phyloP scores from a whole-genome alignment of 2,888 invertebrate species.

The Macropis europaea region DNA sequence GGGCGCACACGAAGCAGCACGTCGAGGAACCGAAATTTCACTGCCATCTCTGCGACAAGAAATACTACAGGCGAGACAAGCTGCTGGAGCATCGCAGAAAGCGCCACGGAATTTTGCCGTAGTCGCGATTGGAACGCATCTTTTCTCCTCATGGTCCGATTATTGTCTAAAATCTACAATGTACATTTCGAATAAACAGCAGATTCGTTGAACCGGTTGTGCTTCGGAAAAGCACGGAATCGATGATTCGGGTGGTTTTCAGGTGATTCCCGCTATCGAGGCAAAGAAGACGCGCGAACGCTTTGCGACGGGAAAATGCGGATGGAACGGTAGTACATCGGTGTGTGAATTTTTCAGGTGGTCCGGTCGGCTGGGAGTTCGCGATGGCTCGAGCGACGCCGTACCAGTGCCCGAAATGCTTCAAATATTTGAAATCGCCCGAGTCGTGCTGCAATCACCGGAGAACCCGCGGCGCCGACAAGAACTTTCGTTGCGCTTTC shows the following conservation, averaged over 20 bases:
- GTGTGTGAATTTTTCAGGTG: conserved; percentile 59
- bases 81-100: conserved; percentile 70
- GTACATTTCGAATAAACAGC: too few relatives aligned
- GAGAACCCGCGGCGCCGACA: conserved; percentile 51
- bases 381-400: conserved; percentile 27
- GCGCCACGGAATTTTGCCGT: conserved; percentile 53
- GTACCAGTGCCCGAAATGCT: conserved; percentile 55
- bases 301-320: too few relatives aligned
- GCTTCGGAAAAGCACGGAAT: too few relatives aligned
- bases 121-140: not conserved
- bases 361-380: not conserved
- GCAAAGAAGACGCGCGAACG: too few relatives aligned
- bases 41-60: conserved; percentile 70
- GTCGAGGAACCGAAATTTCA: conserved; percentile 71
- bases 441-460: conserved; percentile 52
- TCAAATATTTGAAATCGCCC: conserved; percentile 58
- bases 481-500: conserved; percentile 56
- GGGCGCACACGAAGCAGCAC: conserved; percentile 74
- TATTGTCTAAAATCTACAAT: too few relatives aligned
- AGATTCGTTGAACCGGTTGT: too few relatives aligned
- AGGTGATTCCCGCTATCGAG: too few relatives aligned
- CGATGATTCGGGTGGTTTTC: too few relatives aligned
- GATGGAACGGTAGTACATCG: conserved; percentile 52
- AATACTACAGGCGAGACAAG: conserved; percentile 74
- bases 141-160: too few relatives aligned